Conservation (phyloP, 92 coral and sea anemone species). For the Phenganax stokvisi region DNA sequence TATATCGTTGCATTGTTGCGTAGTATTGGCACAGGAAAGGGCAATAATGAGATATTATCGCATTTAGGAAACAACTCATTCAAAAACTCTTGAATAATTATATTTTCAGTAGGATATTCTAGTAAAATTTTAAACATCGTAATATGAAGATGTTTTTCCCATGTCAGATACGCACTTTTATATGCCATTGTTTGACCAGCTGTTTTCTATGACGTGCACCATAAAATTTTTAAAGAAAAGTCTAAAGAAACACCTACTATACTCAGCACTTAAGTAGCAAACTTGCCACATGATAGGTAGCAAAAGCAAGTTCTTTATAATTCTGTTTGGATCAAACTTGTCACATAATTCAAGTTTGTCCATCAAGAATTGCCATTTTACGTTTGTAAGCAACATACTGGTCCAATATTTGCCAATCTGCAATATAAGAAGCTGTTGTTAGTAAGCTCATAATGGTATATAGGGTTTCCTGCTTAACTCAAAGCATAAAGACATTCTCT, state of each 20-base stretch:
- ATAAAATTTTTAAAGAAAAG: background rate
- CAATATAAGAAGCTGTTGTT: slow-evolving; percentile 13
- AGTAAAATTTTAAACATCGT: background rate
- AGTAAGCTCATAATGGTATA: slow-evolving; percentile 6
- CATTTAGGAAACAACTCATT: background rate
- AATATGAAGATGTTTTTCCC: too few species aligned
- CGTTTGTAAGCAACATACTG: background rate
- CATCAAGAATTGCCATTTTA: background rate
- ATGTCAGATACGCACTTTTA: too few species aligned
- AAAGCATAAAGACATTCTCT: slow-evolving; percentile 14
- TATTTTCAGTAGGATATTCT: background rate
- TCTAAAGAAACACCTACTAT: background rate
- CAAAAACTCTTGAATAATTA: background rate
- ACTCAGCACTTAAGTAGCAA: too few species aligned
- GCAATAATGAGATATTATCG: slow-evolving; percentile 14
- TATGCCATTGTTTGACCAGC: too few species aligned
- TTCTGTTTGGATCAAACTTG: too few species aligned
- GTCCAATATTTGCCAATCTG: slow-evolving; percentile 27
- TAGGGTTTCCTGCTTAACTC: slow-evolving; percentile 8
- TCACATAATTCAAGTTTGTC: too few species aligned
- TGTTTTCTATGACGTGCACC: too few species aligned
- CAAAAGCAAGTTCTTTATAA: too few species aligned
- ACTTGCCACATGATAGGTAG: too few species aligned
- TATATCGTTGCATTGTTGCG: slow-evolving; percentile 19
- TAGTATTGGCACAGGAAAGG: slow-evolving; percentile 27